Evolutionary conservation across 1,140 invertebrate species (phyloP).

Genomic region (Grapholita molesta): DNA sequence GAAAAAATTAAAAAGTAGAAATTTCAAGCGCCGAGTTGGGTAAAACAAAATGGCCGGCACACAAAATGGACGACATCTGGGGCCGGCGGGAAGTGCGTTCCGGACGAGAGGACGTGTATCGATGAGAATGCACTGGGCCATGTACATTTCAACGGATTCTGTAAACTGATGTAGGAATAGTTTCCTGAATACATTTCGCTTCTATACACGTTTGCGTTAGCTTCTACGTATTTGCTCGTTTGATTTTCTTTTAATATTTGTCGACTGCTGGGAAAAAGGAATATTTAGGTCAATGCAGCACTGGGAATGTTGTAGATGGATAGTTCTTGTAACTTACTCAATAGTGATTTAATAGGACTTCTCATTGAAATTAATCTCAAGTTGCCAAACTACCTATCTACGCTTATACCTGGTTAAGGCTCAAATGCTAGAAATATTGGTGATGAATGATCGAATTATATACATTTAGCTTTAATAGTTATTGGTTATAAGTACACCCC

Average conservation of each 20-base stretch:
- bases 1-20: constrained; percentile 9
- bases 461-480: too few relatives aligned
- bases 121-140: constrained; percentile 40
- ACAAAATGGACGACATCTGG: constrained; percentile 24
- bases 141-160: constrained; percentile 29
- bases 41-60: background rate
- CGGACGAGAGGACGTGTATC: constrained; percentile 37
- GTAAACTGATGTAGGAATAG: constrained; percentile 17
- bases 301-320: too few relatives aligned
- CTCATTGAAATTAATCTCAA: too few relatives aligned
- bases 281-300: background rate
- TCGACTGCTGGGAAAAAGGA: background rate
- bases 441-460: too few relatives aligned
- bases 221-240: background rate
- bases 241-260: constrained; percentile 1
- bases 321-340: background rate
- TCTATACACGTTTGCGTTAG: constrained; percentile 2
- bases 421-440: too few relatives aligned
- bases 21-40: background rate
- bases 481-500: too few relatives aligned
- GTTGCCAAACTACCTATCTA: too few relatives aligned
- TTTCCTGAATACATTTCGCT: constrained; percentile 19
- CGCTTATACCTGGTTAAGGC: too few relatives aligned
- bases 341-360: too few relatives aligned
- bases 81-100: constrained; percentile 29